Evolutionary conservation across 2,888 invertebrate species (phyloP), one percentile per base, ranked within the genome.

Genomic region (Chrysolina haemoptera): DNA sequence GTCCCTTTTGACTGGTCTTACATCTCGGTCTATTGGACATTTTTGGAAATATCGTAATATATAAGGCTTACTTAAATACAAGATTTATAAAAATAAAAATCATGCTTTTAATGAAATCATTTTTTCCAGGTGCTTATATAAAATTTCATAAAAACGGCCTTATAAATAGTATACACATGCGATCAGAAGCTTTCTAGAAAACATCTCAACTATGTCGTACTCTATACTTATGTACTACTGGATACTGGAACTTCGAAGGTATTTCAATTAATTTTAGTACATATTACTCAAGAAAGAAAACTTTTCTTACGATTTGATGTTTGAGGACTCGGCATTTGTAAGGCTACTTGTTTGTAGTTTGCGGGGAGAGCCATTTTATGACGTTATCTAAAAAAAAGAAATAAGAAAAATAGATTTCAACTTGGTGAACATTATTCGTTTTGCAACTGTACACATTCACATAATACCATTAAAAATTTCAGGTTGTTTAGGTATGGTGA

Each of bases 261-360:
- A 68, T 69, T 46, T 53, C 1, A 20, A 53, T 20, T 41, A 68
- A 64, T 59, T 22, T 71, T 41, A 27, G 62, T 74, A 74, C 67
- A 59, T 73, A 69, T 41, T 27, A 48, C 68, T 22, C 22, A 59
- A 9, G 70, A 46, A 71, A 68, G 40, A 71, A 67, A 22, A 22
- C 41, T 68, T 62, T 16, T 86, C 94, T 92, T 91, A 94, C 94
- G 94, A 89, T 92, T 93, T 84, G 93, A 90, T 85, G 90, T 90
- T 82, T 93, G 92, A 59, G 93, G 92, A 83, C 91, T 92, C 79
- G 94, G 92, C 88, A 94, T 92, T 82, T 94, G 91, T 88, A 94
- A 92, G 71, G 95, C 93, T 82, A 94, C 92, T 90, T 95, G 95
- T 88, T 96, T 96, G 87, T 95, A 96, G 87, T 94, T 95, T 82